Percentiles rank a stretch among this genome's conserved stretches.
Conservation (phyloP, 2,113 vertebrate genomes). For the Megaptera novaeangliae region DNA sequence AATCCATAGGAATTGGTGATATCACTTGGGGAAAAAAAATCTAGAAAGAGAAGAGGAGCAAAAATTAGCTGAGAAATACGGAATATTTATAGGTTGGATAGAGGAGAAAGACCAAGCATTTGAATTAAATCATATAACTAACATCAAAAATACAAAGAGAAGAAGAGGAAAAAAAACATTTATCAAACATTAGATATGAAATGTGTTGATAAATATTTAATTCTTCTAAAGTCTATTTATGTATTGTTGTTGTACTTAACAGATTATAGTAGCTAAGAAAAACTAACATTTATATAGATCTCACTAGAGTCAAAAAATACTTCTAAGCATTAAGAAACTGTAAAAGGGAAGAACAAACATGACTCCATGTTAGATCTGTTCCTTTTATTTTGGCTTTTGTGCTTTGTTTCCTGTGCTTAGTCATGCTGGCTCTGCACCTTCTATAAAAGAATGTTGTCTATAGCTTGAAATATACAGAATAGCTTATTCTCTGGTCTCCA, state of each 20-base stretch:
- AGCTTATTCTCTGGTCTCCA: not conserved
- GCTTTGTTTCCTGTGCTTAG: not conserved
- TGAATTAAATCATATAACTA: not conserved
- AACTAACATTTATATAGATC: not conserved
- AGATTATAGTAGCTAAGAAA: not conserved
- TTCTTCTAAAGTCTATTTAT: not conserved
- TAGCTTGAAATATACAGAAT: not conserved
- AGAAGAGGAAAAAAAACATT: not conserved
- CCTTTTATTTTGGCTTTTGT: not conserved
- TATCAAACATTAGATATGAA: not conserved
- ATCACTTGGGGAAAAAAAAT: not conserved
- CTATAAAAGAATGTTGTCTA: not conserved
- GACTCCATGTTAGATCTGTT: not conserved
- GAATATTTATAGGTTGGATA: not conserved
- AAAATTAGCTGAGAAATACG: not conserved
- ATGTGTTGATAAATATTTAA: not conserved
- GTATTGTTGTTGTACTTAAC: not conserved
- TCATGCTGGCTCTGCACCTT: not conserved
- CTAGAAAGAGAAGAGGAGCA: not conserved
- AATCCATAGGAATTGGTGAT: not conserved
- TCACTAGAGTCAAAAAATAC: not conserved
- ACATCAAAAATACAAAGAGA: not conserved
- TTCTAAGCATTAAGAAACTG: not conserved
- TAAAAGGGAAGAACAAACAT: not conserved
- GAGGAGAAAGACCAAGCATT: not conserved